phyloP scores from a whole-genome alignment of 1,140 invertebrate species.

The Drosophila arawakana region DNA sequence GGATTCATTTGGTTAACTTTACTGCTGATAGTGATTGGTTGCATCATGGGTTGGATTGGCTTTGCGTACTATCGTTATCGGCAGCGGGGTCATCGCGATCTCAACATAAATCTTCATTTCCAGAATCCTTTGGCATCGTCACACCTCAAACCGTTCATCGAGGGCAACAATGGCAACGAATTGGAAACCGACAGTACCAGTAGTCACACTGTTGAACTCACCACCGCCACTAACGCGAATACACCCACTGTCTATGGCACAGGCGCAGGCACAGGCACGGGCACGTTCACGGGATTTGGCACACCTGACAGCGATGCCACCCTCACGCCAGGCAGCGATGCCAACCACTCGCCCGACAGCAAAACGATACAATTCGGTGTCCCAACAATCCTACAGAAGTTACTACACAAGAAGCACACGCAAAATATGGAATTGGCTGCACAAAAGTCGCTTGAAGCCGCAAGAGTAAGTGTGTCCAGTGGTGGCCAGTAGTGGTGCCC shows the following conservation, averaged over 20 bases:
- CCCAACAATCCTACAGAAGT: conserved; percentile 52
- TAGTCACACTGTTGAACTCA: neutral
- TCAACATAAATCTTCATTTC: conserved; percentile 84
- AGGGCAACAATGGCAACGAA: conserved; percentile 10
- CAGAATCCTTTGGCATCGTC: conserved; percentile 80
- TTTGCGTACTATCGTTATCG: conserved; percentile 66
- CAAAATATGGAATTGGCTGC: conserved; percentile 46
- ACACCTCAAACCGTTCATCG: conserved; percentile 40
- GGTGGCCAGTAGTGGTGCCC: too few relatives aligned
- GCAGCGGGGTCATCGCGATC: conserved; percentile 73
- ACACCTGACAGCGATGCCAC: conserved; percentile 13
- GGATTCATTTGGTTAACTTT: conserved; percentile 32
- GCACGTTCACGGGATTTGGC: neutral
- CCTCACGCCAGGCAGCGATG: conserved; percentile 38
- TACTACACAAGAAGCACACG: conserved; percentile 46
- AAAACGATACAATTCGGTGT: conserved; percentile 46
- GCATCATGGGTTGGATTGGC: conserved; percentile 17
- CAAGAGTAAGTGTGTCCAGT: conserved; percentile 51
- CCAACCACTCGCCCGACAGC: conserved; percentile 40
- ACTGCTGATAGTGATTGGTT: conserved; percentile 9
- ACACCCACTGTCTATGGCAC: conserved; percentile 23
- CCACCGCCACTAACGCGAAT: too few relatives aligned
- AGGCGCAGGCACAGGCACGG: conserved; percentile 26
- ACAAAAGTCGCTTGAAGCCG: conserved; percentile 66
- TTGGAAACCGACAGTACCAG: conserved; percentile 17